Evolutionary conservation across 1,140 invertebrate genomes (phyloP), one percentile per base, ranked within the genome.

Genomic region (Formica selysi): DNA sequence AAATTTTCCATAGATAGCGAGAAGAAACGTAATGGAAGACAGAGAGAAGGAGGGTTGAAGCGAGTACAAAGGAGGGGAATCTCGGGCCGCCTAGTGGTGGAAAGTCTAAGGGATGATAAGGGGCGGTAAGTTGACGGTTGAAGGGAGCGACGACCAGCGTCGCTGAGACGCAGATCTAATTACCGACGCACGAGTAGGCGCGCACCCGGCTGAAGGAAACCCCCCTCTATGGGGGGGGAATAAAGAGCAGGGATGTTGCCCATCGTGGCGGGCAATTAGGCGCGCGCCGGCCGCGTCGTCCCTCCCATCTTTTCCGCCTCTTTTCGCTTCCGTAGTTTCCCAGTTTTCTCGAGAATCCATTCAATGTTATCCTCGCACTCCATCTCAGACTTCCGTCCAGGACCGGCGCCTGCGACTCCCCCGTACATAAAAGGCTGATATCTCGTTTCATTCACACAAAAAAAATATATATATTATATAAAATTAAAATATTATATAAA

Each of bases 161-260:
- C 90, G 86, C 86, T 87, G 86, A 85, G 91, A 91, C 89, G 85
- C 81, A 90, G 91, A 93, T 94, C 92, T 92, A 94, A 94, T 94
- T 94, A 94, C 93, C 88, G 88, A 93, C 91, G 93, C 90, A 87
- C 91, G 92, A 93, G 92, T 92, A 90, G 93, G 90, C 85, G 91
- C 86, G 68, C 91, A 91, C 73, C 70, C 81, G 90, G 80, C 87
- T 89, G 87, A 87, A 88, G 89, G 88, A 90, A 88, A 13, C 51
- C 64, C 87, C 81, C 54, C 38, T 22, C 10, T 32, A 41, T 13
- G 26, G 26, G 26, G 26, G 38, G 68, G 79, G 65, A 81, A 65
- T 84, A 62, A 87, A 76, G 85, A 86, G 84, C 74, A 76, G 80
- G 85, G 88, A 87, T 91, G 90, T 89, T 87, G 85, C 73, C 89